Evolutionary conservation across 1,140 invertebrate species (phyloP).

Genomic region (Zaprionus vittiger): DNA sequence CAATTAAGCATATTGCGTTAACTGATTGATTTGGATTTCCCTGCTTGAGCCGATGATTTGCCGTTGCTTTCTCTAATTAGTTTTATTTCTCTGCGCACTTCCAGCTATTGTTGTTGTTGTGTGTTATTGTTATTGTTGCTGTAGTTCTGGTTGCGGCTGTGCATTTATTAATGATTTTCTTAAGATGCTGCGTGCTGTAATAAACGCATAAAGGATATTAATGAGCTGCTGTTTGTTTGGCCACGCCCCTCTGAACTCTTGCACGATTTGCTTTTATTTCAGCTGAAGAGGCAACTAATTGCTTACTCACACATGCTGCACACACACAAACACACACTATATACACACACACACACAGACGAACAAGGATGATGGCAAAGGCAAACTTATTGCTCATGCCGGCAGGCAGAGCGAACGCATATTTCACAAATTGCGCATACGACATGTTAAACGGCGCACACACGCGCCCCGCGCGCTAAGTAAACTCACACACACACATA

Average conservation of each 20-base stretch:
- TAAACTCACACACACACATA: constrained; percentile 31
- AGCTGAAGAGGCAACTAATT: constrained; percentile 82
- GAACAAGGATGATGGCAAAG: not conserved
- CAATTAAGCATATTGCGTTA: constrained; percentile 68
- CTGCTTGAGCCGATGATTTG: constrained; percentile 45
- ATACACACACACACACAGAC: constrained; percentile 2
- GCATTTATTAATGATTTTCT: constrained; percentile 75
- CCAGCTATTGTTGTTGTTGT: constrained; percentile 16
- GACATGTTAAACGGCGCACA: constrained; percentile 77
- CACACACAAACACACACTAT: not conserved
- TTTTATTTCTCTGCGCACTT: constrained; percentile 31
- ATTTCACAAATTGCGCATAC: constrained; percentile 83
- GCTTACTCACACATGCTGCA: constrained; percentile 64
- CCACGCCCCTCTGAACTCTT: constrained; percentile 18
- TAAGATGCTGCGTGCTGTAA: constrained; percentile 69
- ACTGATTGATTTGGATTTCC: constrained; percentile 68
- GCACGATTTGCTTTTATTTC: constrained; percentile 76
- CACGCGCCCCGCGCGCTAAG: constrained; percentile 27
- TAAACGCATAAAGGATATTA: constrained; percentile 83
- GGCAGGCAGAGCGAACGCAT: constrained; percentile 64
- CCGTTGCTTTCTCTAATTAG: constrained; percentile 56
- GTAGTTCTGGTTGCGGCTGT: constrained; percentile 26
- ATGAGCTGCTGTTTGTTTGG: constrained; percentile 76
- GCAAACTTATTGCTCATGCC: constrained; percentile 72
- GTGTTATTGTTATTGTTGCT: constrained; percentile 20